Conservation (phyloP, 2,888 invertebrate genomes). For the Pyralis farinalis region DNA sequence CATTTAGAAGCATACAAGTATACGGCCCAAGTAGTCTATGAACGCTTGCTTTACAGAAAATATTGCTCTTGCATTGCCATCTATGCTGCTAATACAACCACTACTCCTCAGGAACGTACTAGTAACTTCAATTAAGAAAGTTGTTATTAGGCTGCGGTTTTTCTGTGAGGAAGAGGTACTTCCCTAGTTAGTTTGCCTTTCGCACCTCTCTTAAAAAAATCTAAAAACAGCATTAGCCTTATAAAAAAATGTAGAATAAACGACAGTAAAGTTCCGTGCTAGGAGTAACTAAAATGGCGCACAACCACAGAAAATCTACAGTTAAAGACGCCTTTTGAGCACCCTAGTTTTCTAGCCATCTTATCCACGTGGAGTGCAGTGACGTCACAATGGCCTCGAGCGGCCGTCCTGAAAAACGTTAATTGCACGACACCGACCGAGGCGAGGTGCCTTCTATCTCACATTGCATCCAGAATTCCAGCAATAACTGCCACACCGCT, state of each 20-base stretch:
- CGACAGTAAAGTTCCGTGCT: background rate
- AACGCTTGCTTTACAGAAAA: too few relatives aligned
- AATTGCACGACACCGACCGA: slow-evolving; percentile 61
- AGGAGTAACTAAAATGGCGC: slow-evolving; percentile 16
- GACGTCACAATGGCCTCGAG: slow-evolving; percentile 57
- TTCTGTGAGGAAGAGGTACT: too few relatives aligned
- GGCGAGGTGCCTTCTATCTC: slow-evolving; percentile 37
- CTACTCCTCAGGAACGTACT: too few relatives aligned
- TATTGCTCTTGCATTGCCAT: too few relatives aligned
- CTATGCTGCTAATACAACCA: too few relatives aligned
- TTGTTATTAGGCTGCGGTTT: too few relatives aligned
- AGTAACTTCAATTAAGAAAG: too few relatives aligned
- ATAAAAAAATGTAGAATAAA: background rate
- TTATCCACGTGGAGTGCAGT: slow-evolving; percentile 47
- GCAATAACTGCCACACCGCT: slow-evolving; percentile 13
- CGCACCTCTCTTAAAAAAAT: too few relatives aligned
- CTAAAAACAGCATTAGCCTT: background rate
- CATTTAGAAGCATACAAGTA: too few relatives aligned
- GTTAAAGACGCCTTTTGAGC: slow-evolving; percentile 54
- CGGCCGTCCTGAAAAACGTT: slow-evolving; percentile 65
- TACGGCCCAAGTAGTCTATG: too few relatives aligned
- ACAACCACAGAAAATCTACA: slow-evolving; percentile 32
- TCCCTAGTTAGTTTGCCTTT: too few relatives aligned
- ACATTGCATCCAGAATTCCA: slow-evolving; percentile 46
- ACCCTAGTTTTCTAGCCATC: slow-evolving; percentile 44